Percentiles rank a stretch among this genome's conserved stretches.
phyloP scores from a whole-genome alignment of 2,797 vertebrate species.

The Melanotaenia pygmaea region DNA sequence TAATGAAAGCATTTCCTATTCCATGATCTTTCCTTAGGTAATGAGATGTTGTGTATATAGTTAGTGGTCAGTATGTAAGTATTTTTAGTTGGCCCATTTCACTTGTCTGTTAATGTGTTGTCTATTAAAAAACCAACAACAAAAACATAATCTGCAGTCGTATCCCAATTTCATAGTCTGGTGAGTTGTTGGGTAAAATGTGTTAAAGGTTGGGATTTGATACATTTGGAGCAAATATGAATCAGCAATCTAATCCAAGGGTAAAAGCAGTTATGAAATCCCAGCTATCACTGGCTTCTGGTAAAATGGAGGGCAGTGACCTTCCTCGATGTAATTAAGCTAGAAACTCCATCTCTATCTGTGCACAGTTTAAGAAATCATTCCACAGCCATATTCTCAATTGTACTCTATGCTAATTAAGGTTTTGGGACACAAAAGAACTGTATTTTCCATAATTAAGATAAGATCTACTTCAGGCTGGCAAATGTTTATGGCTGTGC shows the following conservation, averaged over 20 bases:
- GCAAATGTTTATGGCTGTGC: conserved; percentile 48
- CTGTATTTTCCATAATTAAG: conserved; percentile 58
- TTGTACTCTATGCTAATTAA: conserved; percentile 57
- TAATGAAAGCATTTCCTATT: conserved; percentile 28
- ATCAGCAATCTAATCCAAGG: conserved; percentile 59
- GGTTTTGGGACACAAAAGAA: conserved; percentile 43
- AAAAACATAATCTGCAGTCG: conserved; percentile 7
- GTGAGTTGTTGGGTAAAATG: conserved; percentile 16
- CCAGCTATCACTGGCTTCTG: conserved; percentile 60
- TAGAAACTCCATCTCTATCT: conserved; percentile 50
- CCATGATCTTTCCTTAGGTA: conserved; percentile 3
- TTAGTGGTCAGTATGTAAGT: neutral
- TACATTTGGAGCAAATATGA: conserved; percentile 44
- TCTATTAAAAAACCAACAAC: neutral
- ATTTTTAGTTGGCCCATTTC: neutral
- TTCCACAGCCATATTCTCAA: conserved; percentile 27
- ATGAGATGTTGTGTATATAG: neutral
- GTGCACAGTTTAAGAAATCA: conserved; percentile 48
- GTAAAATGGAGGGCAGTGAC: conserved; percentile 76
- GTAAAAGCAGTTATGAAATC: conserved; percentile 58
- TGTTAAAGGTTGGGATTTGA: conserved; percentile 36
- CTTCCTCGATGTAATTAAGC: conserved; percentile 72
- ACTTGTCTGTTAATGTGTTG: neutral
- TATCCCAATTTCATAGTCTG: conserved; percentile 10
- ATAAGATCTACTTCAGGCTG: conserved; percentile 57